Evolutionary conservation across 2,113 vertebrate species (phyloP), one percentile per base, ranked within the genome.

Genomic region (Sakesphorus luctuosus): DNA sequence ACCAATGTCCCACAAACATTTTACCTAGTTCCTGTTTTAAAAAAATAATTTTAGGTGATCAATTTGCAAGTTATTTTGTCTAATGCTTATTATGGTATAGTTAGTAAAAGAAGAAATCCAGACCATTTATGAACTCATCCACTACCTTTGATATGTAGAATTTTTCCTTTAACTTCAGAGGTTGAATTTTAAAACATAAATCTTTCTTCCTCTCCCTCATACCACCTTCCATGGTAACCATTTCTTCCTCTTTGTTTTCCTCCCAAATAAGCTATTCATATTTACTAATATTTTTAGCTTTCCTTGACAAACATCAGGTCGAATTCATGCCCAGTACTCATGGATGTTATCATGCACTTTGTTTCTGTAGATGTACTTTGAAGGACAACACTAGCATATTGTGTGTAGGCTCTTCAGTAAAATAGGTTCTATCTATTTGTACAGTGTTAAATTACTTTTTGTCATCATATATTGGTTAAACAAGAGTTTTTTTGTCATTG

Each of bases 221-320:
- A 4, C 18, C 8, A 2, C 29, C 18, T 6, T 87, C 56, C 52
- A 23, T 46, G 20, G 25, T 36, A 77, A 38, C 36, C 14, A 38
- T 7, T 58, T 87, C 8, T 46, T 93, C 26, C 9, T 56, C 83
- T 75, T 87, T 33, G 11, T 87, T 91, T 83, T 56, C 84, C 17
- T 53, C 20, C 9, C 21, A 93, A 75, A 81, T 43, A 84, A 78
- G 13, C 15, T 55, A 17, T 23, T 87, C 16, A 24, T 61, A 24
- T 85, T 96, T 87, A 55, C 17, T 55, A 79, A 55, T 63, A 63
- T 63, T 82, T 79, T 90, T 75, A 72, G 10, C 16, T 33, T 63
- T 11, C 24, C 18, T 55, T 35, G 35, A 23, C 13, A 92, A 85
- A 81, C 46, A 81, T 72, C 71, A 72, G 7, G 26, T 79, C 2